phyloP scores from a whole-genome alignment of 2,797 vertebrate genomes.

The Melopsittacus undulatus region DNA sequence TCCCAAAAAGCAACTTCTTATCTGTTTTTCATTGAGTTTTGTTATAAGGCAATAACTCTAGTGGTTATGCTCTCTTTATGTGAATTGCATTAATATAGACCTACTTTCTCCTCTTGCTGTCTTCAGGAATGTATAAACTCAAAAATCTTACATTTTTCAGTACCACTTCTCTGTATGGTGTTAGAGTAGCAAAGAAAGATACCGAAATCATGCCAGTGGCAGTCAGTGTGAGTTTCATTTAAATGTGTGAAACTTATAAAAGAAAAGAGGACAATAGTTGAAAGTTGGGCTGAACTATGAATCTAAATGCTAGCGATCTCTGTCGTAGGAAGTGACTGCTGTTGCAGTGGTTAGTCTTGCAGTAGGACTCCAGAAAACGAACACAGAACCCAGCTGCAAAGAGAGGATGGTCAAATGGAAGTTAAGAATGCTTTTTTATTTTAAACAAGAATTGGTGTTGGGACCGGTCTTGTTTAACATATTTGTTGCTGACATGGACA shows the following conservation, averaged over 20 bases:
- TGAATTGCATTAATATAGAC: background rate
- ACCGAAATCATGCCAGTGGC: background rate
- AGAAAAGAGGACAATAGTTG: background rate
- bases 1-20: background rate
- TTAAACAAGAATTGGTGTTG: background rate
- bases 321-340: background rate
- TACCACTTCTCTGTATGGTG: background rate
- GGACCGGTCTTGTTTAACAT: too few relatives aligned
- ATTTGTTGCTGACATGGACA: too few relatives aligned
- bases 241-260: background rate
- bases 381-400: background rate
- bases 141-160: background rate
- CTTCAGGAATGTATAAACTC: background rate
- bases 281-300: background rate
- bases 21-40: background rate
- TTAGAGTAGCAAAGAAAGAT: background rate
- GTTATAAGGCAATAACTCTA: background rate
- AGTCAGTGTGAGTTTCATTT: background rate
- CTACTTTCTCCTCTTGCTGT: background rate
- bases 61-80: background rate
- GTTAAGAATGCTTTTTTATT: background rate
- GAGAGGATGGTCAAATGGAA: background rate
- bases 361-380: background rate
- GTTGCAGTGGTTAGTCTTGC: background rate
- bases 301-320: background rate